These are phyloP conservation scores for Ascidia mentula DNA, from an alignment of 23 tunicate genomes.

Conservation along the genomic window DNA sequence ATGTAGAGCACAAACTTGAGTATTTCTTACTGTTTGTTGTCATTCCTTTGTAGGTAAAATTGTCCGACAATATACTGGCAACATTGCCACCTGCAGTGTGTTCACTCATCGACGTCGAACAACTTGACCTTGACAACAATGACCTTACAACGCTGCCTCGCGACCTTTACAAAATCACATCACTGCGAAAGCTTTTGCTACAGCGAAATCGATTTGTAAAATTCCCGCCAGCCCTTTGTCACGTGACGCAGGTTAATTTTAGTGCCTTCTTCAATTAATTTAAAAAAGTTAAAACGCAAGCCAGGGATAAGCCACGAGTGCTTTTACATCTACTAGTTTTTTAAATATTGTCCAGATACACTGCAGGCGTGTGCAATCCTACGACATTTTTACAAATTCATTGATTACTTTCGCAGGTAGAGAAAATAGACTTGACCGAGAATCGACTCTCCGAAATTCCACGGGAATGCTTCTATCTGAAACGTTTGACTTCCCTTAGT, in stretches of 20 bases:
- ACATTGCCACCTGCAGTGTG: constrained; percentile 43
- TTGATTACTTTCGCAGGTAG: constrained; percentile 23
- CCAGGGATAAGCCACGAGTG: too few relatives aligned
- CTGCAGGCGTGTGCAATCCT: too few relatives aligned
- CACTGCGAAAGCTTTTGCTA: constrained; percentile 31
- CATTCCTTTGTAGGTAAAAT: constrained; percentile 26
- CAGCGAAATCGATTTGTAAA: constrained; percentile 32
- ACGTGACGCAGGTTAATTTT: constrained; percentile 59
- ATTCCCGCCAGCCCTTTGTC: constrained; percentile 59
- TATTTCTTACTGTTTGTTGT: too few relatives aligned
- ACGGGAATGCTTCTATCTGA: constrained; percentile 23
- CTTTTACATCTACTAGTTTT: too few relatives aligned
- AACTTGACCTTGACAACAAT: constrained; percentile 35
- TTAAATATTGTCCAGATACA: too few relatives aligned
- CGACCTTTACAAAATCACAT: constrained; percentile 32
- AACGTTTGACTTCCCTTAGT: constrained; percentile 26
- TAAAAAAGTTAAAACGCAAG: too few relatives aligned
- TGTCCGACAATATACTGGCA: constrained; percentile 33
- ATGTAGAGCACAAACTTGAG: too few relatives aligned
- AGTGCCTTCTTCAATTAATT: too few relatives aligned
- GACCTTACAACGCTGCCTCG: constrained; percentile 41
- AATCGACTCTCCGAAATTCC: constrained; percentile 36
- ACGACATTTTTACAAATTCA: not conserved
- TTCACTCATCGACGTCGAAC: constrained; percentile 36
- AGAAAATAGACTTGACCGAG: constrained; percentile 43